These are phyloP conservation scores for Acanthochromis polyacanthus DNA, from an alignment of 2,113 vertebrate genomes.

Conservation along the genomic window DNA sequence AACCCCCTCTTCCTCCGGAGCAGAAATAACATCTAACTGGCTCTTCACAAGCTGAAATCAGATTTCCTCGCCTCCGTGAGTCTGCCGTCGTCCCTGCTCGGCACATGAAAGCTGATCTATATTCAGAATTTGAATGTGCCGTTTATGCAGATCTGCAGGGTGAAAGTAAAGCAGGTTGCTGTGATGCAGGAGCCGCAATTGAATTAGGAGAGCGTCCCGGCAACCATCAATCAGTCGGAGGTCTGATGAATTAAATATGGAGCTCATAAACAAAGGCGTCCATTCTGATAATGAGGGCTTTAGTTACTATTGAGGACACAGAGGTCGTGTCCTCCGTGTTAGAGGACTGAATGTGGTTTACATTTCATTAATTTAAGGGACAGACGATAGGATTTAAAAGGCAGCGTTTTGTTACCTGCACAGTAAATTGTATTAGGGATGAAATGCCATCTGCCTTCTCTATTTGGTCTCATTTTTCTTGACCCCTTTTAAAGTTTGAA, in stretches of 20 bases:
- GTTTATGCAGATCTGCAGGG: conserved; percentile 9
- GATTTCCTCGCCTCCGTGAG: conserved; percentile 17
- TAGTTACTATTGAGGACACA: conserved; percentile 1
- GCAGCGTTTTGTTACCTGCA: background rate
- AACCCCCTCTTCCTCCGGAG: background rate
- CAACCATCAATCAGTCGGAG: conserved; percentile 44
- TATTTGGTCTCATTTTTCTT: background rate
- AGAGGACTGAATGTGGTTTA: background rate
- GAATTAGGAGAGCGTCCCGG: no score
- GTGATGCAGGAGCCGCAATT: conserved; percentile 10
- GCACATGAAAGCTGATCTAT: conserved; percentile 43
- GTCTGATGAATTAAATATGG: conserved; percentile 65
- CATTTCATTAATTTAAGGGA: background rate
- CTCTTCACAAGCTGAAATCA: conserved; percentile 3
- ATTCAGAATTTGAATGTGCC: conserved; percentile 55
- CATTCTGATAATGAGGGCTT: conserved; percentile 2
- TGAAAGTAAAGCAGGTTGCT: conserved; percentile 37
- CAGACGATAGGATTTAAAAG: background rate
- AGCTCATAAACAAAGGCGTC: conserved; percentile 13
- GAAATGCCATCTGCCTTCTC: background rate
- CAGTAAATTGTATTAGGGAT: background rate
- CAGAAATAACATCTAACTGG: conserved; percentile 14
- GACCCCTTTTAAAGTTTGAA: no score
- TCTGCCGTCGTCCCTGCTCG: conserved; percentile 6
- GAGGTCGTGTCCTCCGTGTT: conserved; percentile 1